Base-by-base conservation (phyloP, 1,140 invertebrate species). In the Sesamia nonagrioides region DNA sequence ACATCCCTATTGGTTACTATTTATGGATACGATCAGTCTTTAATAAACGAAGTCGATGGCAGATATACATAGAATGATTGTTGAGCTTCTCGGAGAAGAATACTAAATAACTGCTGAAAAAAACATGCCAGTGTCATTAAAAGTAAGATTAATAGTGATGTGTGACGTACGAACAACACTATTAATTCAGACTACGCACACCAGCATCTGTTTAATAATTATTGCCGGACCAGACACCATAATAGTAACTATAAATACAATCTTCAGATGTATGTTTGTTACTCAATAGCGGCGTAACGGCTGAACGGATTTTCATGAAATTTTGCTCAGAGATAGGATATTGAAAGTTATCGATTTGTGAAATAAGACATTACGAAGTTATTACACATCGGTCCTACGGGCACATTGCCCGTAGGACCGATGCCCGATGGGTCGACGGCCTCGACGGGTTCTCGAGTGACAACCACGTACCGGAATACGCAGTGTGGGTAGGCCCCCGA, bases 151-250 rank as follows among this genome's bases (percentile, higher is more conserved):
- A 48, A 69, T 50, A 69, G 66, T 33, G 42, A 69, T 33, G 66
- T 69, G 15, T 18, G 42, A 21, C 18, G 66, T 27, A 69, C 13
- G 66, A 13, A 48, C 66, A 69, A 69, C 42, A 45, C 66, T 69
- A 69, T 69, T 48, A 69, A 69, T 50, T 21, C 42, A 45, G 66
- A 35, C 33, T 48, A 69, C 66, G 66, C 66, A 61, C 60, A 69
- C 66, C 8, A 45, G 21, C 66, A 50, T 69, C 66, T 69, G 66
- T 69, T 69, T 17, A 35, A 61, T 17, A 40, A 69, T 69, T 69
- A 69, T 69, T 69, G 27, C 66, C 66, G 33, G 66, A 48, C 63
- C 63, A 68, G 60, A 63, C 54, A 27, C 60, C 33, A 37, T 66
- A 42, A 66, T 66, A 42, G 17, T 50, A 50, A 2, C 61, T 66